A percentile compares a stretch with the other conserved stretches of the same genome.
phyloP scores from a whole-genome alignment of 2,113 vertebrate genomes.

The Bombycilla garrulus region DNA sequence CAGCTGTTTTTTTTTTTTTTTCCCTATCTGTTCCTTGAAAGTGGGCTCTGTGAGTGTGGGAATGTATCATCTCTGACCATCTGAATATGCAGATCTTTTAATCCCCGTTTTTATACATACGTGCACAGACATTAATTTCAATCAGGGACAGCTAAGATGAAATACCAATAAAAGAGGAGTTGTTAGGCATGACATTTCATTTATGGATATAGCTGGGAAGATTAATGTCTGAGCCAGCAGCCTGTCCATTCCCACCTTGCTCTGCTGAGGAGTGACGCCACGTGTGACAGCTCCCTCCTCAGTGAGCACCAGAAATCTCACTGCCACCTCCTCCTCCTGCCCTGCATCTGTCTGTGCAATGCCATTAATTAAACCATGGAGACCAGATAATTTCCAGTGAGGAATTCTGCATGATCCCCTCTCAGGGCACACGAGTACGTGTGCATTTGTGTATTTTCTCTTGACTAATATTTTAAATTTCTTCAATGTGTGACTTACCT shows the following conservation, averaged over 20 bases:
- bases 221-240: conserved; percentile 24
- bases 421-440: neutral
- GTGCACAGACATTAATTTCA: conserved; percentile 3
- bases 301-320: neutral
- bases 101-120: neutral
- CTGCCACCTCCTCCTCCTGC: neutral
- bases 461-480: neutral
- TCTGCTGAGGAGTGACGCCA: neutral
- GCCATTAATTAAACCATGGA: neutral
- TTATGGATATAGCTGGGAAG: conserved; percentile 10
- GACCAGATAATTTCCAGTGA: neutral
- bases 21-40: neutral
- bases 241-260: neutral
- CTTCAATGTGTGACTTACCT: neutral
- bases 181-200: conserved; percentile 48
- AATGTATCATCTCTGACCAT: neutral
- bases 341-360: neutral
- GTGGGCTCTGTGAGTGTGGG: neutral
- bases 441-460: neutral
- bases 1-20: neutral
- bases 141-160: neutral
- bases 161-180: conserved; percentile 18
- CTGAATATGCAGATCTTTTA: neutral
- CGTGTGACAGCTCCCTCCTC: neutral
- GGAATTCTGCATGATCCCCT: neutral